Evolutionary conservation across 2,888 invertebrate species (phyloP).

Genomic region (Pandemis cinnamomeana): DNA sequence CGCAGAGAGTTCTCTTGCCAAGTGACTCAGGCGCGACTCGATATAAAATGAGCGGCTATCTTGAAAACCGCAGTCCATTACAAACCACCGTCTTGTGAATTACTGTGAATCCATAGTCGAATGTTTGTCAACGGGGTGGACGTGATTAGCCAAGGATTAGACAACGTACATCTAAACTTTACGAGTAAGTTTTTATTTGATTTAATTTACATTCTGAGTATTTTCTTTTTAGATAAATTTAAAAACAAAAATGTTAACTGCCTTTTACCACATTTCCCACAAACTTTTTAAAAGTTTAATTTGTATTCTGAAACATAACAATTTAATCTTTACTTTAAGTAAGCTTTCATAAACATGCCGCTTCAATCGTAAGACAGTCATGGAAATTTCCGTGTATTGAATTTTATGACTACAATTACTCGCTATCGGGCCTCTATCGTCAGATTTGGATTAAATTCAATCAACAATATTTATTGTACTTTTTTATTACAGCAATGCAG

Average conservation of each 20-base stretch:
- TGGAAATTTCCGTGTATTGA: constrained; percentile 16
- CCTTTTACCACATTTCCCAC: too few species aligned
- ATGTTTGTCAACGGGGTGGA: constrained; percentile 77
- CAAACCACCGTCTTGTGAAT: constrained; percentile 48
- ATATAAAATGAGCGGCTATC: constrained; percentile 70
- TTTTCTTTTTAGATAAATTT: not conserved
- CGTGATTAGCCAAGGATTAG: constrained; percentile 67
- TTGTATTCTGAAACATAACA: too few species aligned
- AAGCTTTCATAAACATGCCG: not conserved
- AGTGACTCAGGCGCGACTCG: constrained; percentile 42
- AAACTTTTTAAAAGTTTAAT: too few species aligned
- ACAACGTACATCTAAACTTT: constrained; percentile 66
- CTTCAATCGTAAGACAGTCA: not conserved
- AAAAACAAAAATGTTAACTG: too few species aligned
- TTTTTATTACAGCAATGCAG: constrained; percentile 70
- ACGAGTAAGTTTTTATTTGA: constrained; percentile 63
- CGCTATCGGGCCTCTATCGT: constrained; percentile 3
- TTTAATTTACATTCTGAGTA: not conserved
- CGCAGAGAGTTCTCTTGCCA: constrained; percentile 28
- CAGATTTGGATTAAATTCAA: constrained; percentile 25
- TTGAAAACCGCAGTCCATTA: constrained; percentile 64
- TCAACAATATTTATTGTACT: constrained; percentile 2
- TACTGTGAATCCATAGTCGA: constrained; percentile 48
- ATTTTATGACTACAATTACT: constrained; percentile 1
- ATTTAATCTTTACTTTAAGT: not conserved